These are phyloP conservation scores for Hestina assimilis DNA, from an alignment of 1,140 invertebrate species.

Conservation along the genomic window DNA sequence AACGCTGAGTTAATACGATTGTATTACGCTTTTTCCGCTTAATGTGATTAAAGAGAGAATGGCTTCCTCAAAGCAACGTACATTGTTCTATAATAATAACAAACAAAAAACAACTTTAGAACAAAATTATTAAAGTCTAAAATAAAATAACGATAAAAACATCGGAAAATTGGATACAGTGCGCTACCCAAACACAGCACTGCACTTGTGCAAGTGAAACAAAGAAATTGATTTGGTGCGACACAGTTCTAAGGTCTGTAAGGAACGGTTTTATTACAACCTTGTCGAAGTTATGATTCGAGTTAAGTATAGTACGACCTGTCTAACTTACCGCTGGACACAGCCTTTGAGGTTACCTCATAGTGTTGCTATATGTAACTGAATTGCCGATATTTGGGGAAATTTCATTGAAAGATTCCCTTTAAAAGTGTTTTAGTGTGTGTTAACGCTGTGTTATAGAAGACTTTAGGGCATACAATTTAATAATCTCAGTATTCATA, in stretches of 20 bases:
- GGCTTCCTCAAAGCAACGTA: constrained; percentile 36
- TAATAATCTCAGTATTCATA: too few relatives aligned
- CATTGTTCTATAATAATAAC: not conserved
- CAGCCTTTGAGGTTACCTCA: constrained; percentile 66
- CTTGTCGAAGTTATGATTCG: constrained; percentile 35
- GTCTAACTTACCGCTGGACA: constrained; percentile 62
- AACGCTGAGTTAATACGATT: constrained; percentile 14
- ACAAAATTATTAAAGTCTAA: constrained; percentile 20
- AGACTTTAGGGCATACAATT: too few relatives aligned
- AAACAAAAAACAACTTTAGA: constrained; percentile 23
- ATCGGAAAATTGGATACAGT: constrained; percentile 36
- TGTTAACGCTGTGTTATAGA: too few relatives aligned
- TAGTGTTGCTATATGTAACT: constrained; percentile 46
- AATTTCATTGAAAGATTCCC: not conserved
- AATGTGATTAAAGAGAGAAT: constrained; percentile 31
- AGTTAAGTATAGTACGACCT: constrained; percentile 46
- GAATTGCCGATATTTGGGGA: constrained; percentile 6
- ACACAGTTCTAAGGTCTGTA: constrained; percentile 46
- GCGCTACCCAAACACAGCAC: constrained; percentile 37
- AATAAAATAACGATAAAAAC: constrained; percentile 22
- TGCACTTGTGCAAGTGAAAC: constrained; percentile 41
- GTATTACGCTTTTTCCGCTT: constrained; percentile 29
- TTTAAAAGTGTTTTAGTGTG: too few relatives aligned
- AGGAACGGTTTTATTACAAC: constrained; percentile 38
- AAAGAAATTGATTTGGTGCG: constrained; percentile 29